Evolutionary conservation across 1,140 invertebrate genomes (phyloP).

Genomic region (Trachymyrmex cornetzi): DNA sequence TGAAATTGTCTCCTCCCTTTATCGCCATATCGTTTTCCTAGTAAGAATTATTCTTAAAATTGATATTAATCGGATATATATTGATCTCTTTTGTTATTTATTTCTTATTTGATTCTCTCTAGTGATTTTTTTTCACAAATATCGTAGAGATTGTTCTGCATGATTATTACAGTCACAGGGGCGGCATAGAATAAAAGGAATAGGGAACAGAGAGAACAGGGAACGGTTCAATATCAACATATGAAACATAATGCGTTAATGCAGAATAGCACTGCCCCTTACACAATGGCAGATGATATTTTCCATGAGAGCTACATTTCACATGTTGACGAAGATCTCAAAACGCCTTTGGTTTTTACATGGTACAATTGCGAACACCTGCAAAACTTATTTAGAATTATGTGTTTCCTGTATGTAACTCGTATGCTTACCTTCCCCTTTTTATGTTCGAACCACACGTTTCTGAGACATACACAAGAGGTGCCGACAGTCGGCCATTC

Average conservation of each 20-base stretch:
- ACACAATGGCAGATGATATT: not conserved
- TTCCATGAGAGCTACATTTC: not conserved
- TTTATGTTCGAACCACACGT: slow-evolving; percentile 32
- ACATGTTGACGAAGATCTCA: not conserved
- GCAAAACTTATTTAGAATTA: slow-evolving; percentile 69
- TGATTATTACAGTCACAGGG: not conserved
- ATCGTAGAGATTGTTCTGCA: not conserved
- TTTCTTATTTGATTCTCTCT: not conserved
- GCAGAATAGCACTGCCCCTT: not conserved
- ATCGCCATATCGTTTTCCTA: not conserved
- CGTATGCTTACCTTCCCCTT: slow-evolving; percentile 61
- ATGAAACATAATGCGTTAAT: too few species aligned
- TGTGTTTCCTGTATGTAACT: slow-evolving; percentile 57
- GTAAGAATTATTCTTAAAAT: not conserved
- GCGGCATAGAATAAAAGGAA: too few species aligned
- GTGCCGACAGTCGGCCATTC: slow-evolving; percentile 70
- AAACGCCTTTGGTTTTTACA: slow-evolving; percentile 50
- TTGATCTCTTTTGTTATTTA: not conserved
- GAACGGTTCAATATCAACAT: too few species aligned
- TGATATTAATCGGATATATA: not conserved
- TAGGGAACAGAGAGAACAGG: too few species aligned
- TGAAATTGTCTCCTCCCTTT: not conserved
- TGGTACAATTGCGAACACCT: slow-evolving; percentile 63
- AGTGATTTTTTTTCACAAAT: not conserved
- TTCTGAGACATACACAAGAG: slow-evolving; percentile 46